These are phyloP conservation scores for Fabriciana adippe DNA, from an alignment of 2,888 invertebrate genomes.

Conservation along the genomic window DNA sequence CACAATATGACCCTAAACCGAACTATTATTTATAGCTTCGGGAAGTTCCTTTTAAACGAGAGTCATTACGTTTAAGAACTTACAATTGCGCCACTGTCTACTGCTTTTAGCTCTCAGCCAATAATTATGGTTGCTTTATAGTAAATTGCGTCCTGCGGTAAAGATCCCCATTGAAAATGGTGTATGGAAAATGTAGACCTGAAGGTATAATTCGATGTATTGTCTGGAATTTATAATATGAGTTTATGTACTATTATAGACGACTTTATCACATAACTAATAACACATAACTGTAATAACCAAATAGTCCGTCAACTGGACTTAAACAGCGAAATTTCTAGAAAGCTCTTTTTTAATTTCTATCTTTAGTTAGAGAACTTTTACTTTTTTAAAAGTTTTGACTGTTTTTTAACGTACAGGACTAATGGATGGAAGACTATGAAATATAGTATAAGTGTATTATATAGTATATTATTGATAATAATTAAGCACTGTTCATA, in stretches of 20 bases:
- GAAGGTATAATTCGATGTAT: not conserved
- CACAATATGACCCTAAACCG: constrained; percentile 2
- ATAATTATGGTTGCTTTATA: constrained; percentile 39
- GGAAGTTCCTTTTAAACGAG: constrained; percentile 47
- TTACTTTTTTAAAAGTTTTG: too few relatives aligned
- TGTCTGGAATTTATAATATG: constrained; percentile 1
- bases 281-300: too few relatives aligned
- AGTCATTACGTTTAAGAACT: constrained; percentile 42
- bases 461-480: too few relatives aligned
- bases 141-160: constrained; percentile 27
- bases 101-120: constrained; percentile 42
- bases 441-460: too few relatives aligned
- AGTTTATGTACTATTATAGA: not conserved
- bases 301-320: too few relatives aligned
- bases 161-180: constrained; percentile 12
- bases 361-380: too few relatives aligned
- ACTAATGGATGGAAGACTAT: too few relatives aligned
- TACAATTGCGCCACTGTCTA: constrained; percentile 43
- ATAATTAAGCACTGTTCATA: too few relatives aligned
- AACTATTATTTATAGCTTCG: constrained; percentile 29
- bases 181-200: not conserved
- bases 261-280: too few relatives aligned
- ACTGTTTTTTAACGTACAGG: too few relatives aligned
- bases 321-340: too few relatives aligned
- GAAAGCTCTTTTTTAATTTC: too few relatives aligned